These are phyloP conservation scores for Oxytorus armatus DNA, from an alignment of 2,888 invertebrate genomes.

Conservation along the genomic window DNA sequence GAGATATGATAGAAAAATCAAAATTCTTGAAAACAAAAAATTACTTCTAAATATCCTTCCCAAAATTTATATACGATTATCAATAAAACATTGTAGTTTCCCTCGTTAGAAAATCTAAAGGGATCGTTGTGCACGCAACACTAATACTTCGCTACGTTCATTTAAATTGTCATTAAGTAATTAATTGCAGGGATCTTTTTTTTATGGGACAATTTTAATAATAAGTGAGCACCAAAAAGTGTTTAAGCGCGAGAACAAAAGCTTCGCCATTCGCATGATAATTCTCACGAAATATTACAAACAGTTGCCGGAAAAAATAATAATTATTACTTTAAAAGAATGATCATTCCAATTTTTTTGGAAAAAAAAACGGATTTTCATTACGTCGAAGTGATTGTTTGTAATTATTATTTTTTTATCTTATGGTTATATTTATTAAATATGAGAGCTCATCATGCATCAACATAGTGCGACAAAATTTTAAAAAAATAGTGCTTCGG, in stretches of 20 bases:
- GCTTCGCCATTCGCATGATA: too few relatives aligned
- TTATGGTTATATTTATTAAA: background rate
- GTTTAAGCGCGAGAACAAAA: background rate
- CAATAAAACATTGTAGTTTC: background rate
- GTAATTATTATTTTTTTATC: too few relatives aligned
- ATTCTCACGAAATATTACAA: background rate
- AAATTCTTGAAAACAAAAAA: background rate
- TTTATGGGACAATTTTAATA: background rate
- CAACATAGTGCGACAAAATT: slow-evolving; percentile 26
- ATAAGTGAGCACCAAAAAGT: background rate
- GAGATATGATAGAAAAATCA: background rate
- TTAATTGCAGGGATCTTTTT: background rate
- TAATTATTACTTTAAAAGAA: background rate
- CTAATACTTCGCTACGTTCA: background rate
- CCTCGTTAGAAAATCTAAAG: background rate
- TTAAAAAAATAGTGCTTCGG: too few relatives aligned
- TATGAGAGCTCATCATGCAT: background rate
- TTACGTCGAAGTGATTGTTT: background rate
- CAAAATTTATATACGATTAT: background rate
- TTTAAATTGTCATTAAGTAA: background rate
- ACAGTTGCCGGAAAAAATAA: background rate
- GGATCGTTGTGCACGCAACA: background rate
- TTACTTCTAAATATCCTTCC: background rate
- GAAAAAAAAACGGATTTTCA: too few relatives aligned
- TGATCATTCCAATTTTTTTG: too few relatives aligned